Evolutionary conservation across 2,113 vertebrate species (phyloP).

Genomic region (Hippolais icterina): DNA sequence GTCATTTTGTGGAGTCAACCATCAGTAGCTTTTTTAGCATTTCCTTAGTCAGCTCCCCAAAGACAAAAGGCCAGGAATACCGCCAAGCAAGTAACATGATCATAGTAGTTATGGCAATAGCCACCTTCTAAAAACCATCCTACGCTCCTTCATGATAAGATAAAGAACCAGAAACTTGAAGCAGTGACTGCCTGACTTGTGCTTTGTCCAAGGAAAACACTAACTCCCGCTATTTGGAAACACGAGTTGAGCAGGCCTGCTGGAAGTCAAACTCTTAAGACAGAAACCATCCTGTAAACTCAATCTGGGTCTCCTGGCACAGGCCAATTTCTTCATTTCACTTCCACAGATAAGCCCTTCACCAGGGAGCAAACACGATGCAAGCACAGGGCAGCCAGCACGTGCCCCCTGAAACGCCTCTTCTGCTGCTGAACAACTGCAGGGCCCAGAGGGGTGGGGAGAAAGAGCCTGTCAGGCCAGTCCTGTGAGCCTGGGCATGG

Average conservation of each 20-base stretch:
- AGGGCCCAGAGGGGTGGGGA: not conserved
- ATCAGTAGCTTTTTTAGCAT: not conserved
- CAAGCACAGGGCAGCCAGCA: not conserved
- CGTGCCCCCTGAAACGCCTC: not conserved
- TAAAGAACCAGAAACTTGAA: conserved; percentile 28
- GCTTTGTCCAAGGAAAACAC: conserved; percentile 38
- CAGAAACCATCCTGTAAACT: not conserved
- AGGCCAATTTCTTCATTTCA: not conserved
- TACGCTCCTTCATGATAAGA: not conserved
- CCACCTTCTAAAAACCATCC: conserved; percentile 20
- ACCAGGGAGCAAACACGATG: not conserved
- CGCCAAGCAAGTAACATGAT: not conserved
- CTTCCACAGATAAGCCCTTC: not conserved
- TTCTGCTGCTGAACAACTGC: not conserved
- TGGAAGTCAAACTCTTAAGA: not conserved
- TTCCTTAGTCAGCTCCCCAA: not conserved
- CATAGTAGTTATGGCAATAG: not conserved
- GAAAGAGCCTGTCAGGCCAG: not conserved
- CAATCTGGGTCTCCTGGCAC: not conserved
- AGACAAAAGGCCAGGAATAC: not conserved
- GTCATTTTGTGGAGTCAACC: not conserved
- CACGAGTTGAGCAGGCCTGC: not conserved
- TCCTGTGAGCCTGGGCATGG: not conserved
- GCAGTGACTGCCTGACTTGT: not conserved
- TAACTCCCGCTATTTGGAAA: not conserved